Conservation (phyloP, 1,140 invertebrate species). For the Hycleus cichorii region DNA sequence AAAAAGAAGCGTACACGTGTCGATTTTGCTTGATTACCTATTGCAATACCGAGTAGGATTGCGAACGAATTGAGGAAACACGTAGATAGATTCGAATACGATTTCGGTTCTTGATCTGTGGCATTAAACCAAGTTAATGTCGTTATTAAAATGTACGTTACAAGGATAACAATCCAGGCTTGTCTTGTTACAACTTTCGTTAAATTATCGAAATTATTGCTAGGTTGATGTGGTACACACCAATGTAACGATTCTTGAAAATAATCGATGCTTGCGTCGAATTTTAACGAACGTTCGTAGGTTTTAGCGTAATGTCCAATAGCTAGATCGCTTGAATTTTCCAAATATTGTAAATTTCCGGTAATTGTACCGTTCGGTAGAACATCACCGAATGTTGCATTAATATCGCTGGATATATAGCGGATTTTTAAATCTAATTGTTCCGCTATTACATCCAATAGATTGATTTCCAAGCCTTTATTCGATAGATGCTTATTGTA, state of each 20-base stretch:
- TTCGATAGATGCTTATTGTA: background rate
- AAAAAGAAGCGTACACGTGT: conserved; percentile 18
- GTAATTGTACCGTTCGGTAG: conserved; percentile 19
- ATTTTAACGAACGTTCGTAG: conserved; percentile 4
- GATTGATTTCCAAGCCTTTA: conserved; percentile 21
- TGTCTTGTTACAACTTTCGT: background rate
- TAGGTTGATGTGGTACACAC: conserved; percentile 16
- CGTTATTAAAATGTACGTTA: conserved; percentile 7
- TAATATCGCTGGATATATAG: conserved; percentile 8
- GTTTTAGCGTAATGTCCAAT: conserved; percentile 18
- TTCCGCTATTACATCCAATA: conserved; percentile 21
- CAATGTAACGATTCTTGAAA: conserved; percentile 15
- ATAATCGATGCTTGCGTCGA: conserved; percentile 13
- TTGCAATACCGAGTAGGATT: conserved; percentile 8
- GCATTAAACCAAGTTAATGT: conserved; percentile 6
- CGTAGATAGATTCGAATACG: conserved; percentile 8
- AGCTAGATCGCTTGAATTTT: conserved; percentile 13
- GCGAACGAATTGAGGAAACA: conserved; percentile 8
- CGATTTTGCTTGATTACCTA: conserved; percentile 1
- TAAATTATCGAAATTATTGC: background rate
- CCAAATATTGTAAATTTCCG: conserved; percentile 13
- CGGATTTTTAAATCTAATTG: conserved; percentile 16
- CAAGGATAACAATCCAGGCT: conserved; percentile 4
- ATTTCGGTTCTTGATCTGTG: background rate
- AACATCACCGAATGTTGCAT: conserved; percentile 15